These are phyloP conservation scores for Smittia sp. DNA, from an alignment of 2,888 invertebrate genomes.

Conservation along the genomic window DNA sequence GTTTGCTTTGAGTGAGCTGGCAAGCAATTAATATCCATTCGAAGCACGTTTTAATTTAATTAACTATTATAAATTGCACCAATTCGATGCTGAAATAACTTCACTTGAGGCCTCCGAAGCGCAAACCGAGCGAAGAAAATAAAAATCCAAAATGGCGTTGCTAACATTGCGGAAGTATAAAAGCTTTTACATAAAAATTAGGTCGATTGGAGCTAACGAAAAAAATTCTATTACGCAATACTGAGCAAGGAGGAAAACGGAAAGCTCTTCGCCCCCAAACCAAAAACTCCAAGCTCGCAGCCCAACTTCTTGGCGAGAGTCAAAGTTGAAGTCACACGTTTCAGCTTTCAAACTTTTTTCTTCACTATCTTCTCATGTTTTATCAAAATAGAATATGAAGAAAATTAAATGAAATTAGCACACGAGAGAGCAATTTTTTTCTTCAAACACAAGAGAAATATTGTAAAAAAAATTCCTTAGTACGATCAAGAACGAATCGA, in stretches of 20 bases:
- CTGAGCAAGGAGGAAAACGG: not conserved
- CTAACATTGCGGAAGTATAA: conserved; percentile 41
- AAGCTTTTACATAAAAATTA: conserved; percentile 36
- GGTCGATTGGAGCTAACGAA: conserved; percentile 38
- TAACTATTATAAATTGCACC: conserved; percentile 10
- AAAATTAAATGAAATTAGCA: conserved; percentile 24
- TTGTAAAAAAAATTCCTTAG: not conserved
- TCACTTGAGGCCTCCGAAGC: not conserved
- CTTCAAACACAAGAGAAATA: conserved; percentile 1
- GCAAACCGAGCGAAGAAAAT: conserved; percentile 7
- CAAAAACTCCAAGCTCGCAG: not conserved
- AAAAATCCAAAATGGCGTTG: conserved; percentile 40
- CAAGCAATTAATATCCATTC: conserved; percentile 13
- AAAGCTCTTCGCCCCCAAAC: not conserved
- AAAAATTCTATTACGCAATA: conserved; percentile 39
- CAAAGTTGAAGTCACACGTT: conserved; percentile 6
- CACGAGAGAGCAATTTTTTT: not conserved
- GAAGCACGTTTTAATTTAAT: conserved; percentile 16
- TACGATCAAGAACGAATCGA: conserved; percentile 27
- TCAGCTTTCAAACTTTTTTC: not conserved
- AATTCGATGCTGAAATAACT: conserved; percentile 2
- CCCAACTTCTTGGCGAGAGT: not conserved
- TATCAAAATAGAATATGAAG: not conserved
- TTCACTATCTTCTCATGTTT: not conserved
- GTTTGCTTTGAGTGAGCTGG: not conserved